Conservation (phyloP, 2,888 invertebrate genomes). For the Hofmannophila pseudospretella region DNA sequence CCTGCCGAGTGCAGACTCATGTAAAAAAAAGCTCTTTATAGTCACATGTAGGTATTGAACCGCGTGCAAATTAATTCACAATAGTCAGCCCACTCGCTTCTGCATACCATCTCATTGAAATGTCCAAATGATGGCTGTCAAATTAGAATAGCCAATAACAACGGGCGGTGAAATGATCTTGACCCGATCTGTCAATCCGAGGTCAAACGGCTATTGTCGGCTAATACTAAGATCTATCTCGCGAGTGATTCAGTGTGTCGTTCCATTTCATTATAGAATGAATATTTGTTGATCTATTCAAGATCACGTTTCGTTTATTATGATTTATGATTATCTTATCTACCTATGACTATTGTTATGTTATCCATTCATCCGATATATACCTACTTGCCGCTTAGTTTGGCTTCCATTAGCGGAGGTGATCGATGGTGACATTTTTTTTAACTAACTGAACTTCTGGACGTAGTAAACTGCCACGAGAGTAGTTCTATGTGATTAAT, state of each 20-base stretch:
- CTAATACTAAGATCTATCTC: conserved; percentile 4
- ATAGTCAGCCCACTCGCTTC: conserved; percentile 3
- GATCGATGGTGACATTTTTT: too few species aligned
- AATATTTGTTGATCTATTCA: neutral
- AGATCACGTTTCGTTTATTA: neutral
- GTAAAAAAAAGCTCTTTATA: too few species aligned
- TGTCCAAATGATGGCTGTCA: conserved; percentile 43
- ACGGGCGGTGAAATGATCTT: conserved; percentile 32
- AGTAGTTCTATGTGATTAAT: too few species aligned
- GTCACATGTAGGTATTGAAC: too few species aligned
- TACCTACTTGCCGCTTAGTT: too few species aligned
- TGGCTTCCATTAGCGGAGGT: too few species aligned
- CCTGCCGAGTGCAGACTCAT: too few species aligned
- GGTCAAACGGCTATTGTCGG: conserved; percentile 12
- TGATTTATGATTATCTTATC: neutral
- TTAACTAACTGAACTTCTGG: too few species aligned
- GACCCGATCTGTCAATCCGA: conserved; percentile 33
- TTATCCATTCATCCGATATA: too few species aligned
- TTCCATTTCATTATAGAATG: conserved; percentile 3
- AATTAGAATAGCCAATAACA: conserved; percentile 43
- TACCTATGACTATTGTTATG: too few species aligned
- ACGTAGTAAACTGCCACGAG: too few species aligned
- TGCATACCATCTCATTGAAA: conserved; percentile 18
- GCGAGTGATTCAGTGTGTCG: conserved; percentile 8
- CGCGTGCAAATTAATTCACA: too few species aligned